Base-by-base conservation (phyloP, 2,797 vertebrate genomes). In the Enteromius paludinosus region DNA sequence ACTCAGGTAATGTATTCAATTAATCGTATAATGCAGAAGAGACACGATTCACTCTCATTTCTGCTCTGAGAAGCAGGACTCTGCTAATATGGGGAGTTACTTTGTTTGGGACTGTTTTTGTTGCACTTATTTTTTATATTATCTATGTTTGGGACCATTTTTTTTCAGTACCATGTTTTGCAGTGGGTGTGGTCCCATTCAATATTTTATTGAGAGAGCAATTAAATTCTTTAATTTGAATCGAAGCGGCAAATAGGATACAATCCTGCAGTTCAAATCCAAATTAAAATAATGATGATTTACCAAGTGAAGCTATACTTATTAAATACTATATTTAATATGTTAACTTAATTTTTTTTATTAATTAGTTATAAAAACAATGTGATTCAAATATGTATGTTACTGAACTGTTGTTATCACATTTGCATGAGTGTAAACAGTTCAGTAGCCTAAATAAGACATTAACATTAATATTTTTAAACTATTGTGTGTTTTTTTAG, bases 1-100 rank as follows among this genome's bases (percentile, higher is more conserved):
- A 52, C 66, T 33, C 64, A 70, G 33, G 72, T 84, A 84, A 84
- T 84, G 78, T 81, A 84, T 84, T 81, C 83, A 81, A 84, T 81
- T 84, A 81, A 84, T 84, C 25, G 35, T 49, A 80, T 76, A 81
- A 84, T 56, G 49, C 47, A 72, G 54, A 15, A 54, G 25, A 84
- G 69, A 41, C 47, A 18, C 33, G 15, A 80, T 66, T 74, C 23
- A 14, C 43, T 69, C 43, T 66, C 41, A 41, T 45, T 59, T 73
- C 62, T 74, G 52, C 56, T 66, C 70, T 47, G 73, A 61, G 66
- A 43, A 49, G n/a, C 15, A 3, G 28, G 9, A 2, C n/a, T 68
- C 17, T 23, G 65, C 69, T 79, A 69, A 45, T 80, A 45, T 9
- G 30, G 20, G n/a, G 15, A 47, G 52, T 15, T 20, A 35, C 28